Conservation (phyloP, 2,113 vertebrate species). For the Chlorodrepanis virens region DNA sequence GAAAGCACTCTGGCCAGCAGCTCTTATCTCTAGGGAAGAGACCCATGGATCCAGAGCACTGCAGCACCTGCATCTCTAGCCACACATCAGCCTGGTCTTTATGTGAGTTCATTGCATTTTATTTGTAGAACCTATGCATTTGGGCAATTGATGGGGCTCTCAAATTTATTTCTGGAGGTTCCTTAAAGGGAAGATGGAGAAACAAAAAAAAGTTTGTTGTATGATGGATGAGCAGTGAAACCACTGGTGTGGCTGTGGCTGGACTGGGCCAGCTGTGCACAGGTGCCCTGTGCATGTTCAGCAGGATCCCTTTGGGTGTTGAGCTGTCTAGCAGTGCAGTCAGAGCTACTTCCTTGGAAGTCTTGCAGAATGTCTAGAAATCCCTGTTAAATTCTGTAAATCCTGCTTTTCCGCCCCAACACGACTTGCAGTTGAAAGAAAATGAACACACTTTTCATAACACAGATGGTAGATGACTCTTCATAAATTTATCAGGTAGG, state of each 20-base stretch:
- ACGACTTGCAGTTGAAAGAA: not conserved
- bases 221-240: fast-evolving
- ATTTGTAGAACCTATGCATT: not conserved
- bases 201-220: not conserved
- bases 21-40: not conserved
- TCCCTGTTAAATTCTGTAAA: not conserved
- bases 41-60: not conserved
- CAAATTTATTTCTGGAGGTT: not conserved
- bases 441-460: not conserved
- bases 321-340: not conserved
- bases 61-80: not conserved
- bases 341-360: not conserved
- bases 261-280: not conserved
- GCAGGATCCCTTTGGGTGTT: not conserved
- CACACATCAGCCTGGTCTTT: not conserved
- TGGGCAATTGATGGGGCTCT: not conserved
- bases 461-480: not conserved
- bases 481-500: not conserved
- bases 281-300: not conserved
- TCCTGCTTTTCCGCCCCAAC: not conserved
- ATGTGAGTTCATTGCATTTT: not conserved
- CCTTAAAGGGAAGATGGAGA: not conserved
- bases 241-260: not conserved
- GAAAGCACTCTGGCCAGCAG: not conserved
- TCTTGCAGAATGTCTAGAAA: not conserved